phyloP scores from a whole-genome alignment of 2,113 vertebrate species.

The Ramphastos sulfuratus region DNA sequence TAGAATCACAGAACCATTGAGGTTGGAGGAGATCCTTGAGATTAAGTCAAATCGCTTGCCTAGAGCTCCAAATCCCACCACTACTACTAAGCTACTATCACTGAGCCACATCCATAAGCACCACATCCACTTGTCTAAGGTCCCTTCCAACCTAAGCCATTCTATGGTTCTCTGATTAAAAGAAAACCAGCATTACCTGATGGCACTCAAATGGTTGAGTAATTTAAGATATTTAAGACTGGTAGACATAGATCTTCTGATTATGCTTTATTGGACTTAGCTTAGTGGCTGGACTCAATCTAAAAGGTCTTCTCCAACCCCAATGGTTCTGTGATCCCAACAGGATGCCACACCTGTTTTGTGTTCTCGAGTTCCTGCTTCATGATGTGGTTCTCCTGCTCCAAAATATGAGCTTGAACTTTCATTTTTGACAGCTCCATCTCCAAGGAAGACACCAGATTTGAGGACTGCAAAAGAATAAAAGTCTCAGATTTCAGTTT shows the following conservation, averaged over 20 bases:
- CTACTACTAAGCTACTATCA: too few relatives aligned
- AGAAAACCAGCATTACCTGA: not conserved
- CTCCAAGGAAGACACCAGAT: slow-evolving; percentile 81
- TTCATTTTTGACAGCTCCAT: slow-evolving; percentile 81
- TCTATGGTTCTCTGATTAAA: too few relatives aligned
- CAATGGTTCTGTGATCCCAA: not conserved
- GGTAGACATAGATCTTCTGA: not conserved
- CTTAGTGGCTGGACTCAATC: not conserved
- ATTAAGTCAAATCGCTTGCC: too few relatives aligned
- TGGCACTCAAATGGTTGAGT: not conserved
- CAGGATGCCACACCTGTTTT: slow-evolving; percentile 55
- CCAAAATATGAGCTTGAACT: slow-evolving; percentile 72
- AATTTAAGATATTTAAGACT: not conserved
- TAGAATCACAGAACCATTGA: too few relatives aligned
- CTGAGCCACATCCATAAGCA: too few relatives aligned
- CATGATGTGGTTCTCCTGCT: slow-evolving; percentile 83
- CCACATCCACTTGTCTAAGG: too few relatives aligned
- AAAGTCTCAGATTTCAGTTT: not conserved
- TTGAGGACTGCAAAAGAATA: slow-evolving; percentile 57
- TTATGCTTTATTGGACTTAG: too few relatives aligned
- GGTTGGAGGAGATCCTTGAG: too few relatives aligned
- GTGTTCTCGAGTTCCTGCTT: slow-evolving; percentile 78
- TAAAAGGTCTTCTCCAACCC: not conserved
- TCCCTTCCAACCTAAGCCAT: too few relatives aligned
- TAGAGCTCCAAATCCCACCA: too few relatives aligned